Evolutionary conservation across 2,113 vertebrate species (phyloP), one percentile per base, ranked within the genome.

Genomic region (Numida meleagris): DNA sequence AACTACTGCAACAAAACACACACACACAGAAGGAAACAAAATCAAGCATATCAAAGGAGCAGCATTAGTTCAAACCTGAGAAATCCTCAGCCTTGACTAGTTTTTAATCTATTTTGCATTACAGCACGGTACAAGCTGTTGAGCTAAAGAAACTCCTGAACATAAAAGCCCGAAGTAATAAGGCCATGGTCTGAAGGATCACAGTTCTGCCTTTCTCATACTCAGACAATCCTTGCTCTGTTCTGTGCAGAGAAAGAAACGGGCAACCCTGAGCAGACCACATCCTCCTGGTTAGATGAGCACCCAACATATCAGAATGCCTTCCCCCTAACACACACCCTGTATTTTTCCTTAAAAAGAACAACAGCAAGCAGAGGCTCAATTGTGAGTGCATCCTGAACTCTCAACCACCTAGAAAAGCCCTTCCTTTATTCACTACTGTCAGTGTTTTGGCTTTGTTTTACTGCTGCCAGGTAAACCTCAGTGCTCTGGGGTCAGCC

Each of bases 361-460:
- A 96, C 90, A 94, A 93, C 88, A 81, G 86, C 76, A 94, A 94
- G 94, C 83, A 96, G 92, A 86, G 93, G 71, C 87, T 89, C 59
- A 82, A n/a, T 88, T 96, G 81, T 94, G 85, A 87, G 53, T 24
- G 55, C 84, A 94, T 94, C 75, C 91, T 94, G 87, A 92, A 82
- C 81, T 92, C 75, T 38, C 50, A 73, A 45, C 42, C 33, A 5
- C 61, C 81, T 82, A 92, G 83, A 85, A 93, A 94, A 93, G 58
- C 81, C 70, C 40, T 79, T 81, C 48, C 90, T 96, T 96, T 83
- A 92, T 95, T 94, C 82, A 74, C 71, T 86, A 91, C 78, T 91
- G 75, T 91, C 61, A 87, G 92, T 6, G 19, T n/a, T 92, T 90
- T 29, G 23, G 24, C 27, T 25, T 62, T 38, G 57, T 90, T 72